Base-by-base conservation (phyloP, 2,888 invertebrate species). In the Unio delphinus region DNA sequence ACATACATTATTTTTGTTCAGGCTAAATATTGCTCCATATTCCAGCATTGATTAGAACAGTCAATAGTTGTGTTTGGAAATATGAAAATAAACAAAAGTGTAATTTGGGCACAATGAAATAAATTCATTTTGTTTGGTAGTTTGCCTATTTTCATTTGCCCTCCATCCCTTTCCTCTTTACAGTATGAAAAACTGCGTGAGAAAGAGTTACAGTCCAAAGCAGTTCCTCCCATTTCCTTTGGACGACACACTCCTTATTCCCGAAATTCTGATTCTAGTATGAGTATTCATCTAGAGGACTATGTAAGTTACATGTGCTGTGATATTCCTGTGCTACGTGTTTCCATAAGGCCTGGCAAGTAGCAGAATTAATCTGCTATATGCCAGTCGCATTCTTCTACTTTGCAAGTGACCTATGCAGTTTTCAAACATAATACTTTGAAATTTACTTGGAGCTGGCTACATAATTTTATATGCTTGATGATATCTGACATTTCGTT, bases 141-240 rank as follows among this genome's bases (percentile, higher is more conserved):
- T 45, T 45, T 45, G 11, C 11, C 3, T 45, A 45, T 8, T 45
- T 28, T 28, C 15, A 17, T 60, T 60, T 60, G 28, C 17, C 18
- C 17, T 60, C 20, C 26, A n/a, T 45, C 45, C 45, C 45, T 45
- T 55, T 65, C n/a, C 57, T 20, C 30, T 15, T 84, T 83, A 66
- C 80, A 86, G 86, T 85, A 86, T 75, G 86, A 86, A 64, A 78
- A 79, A 58, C 64, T 82, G 57, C 74, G 81, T 70, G 80, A 83
- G n/a, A 61, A 70, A 45, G 80, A 82, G 69, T 72, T 45, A 56
- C 23, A 56, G 55, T 58, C 20, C 67, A 26, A 45, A 54, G 57
- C 62, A 55, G 23, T 64, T n/a, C 64, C 67, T 59, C 55, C 64
- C 18, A 72, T 69, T 68, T 65, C 68, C 26, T 61, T 62, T 58